Conservation (phyloP, 2,888 invertebrate genomes). For the Microctonus aethiopoides region DNA sequence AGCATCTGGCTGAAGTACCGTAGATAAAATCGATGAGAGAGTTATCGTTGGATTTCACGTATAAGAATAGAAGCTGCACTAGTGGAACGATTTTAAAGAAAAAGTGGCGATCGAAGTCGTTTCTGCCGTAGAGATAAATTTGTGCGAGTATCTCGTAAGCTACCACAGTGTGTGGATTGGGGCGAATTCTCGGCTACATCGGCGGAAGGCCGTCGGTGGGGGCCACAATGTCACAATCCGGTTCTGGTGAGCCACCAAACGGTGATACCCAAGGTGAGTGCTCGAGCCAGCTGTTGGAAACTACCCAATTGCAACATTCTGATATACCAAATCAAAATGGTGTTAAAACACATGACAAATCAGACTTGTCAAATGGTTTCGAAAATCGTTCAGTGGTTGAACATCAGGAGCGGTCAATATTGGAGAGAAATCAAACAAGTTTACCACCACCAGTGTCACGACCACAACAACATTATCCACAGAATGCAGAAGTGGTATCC, state of each 20-base stretch:
- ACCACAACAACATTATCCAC: conserved; percentile 34
- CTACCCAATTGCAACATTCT: neutral
- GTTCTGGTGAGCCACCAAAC: conserved; percentile 53
- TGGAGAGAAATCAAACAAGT: conserved; percentile 44
- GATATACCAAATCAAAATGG: conserved; percentile 47
- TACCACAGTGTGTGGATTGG: conserved; percentile 64
- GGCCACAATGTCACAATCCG: conserved; percentile 64
- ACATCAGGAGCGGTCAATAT: conserved; percentile 50
- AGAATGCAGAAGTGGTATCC: conserved; percentile 23
- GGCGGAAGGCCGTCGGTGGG: conserved; percentile 65
- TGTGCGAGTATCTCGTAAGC: conserved; percentile 50
- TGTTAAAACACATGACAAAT: conserved; percentile 45
- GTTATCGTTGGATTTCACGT: conserved; percentile 11
- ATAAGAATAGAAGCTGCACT: neutral
- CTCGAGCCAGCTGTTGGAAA: conserved; percentile 40
- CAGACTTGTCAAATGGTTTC: conserved; percentile 60
- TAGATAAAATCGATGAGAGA: conserved; percentile 11
- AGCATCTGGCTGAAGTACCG: neutral
- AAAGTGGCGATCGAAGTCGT: conserved; percentile 17
- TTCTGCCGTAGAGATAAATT: conserved; percentile 38
- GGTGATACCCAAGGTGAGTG: conserved; percentile 42
- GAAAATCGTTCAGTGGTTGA: conserved; percentile 55
- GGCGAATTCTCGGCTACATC: conserved; percentile 66
- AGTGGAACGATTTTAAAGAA: neutral
- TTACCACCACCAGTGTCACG: conserved; percentile 31